Conservation (phyloP, 2,797 vertebrate species). For the Lemur catta region DNA sequence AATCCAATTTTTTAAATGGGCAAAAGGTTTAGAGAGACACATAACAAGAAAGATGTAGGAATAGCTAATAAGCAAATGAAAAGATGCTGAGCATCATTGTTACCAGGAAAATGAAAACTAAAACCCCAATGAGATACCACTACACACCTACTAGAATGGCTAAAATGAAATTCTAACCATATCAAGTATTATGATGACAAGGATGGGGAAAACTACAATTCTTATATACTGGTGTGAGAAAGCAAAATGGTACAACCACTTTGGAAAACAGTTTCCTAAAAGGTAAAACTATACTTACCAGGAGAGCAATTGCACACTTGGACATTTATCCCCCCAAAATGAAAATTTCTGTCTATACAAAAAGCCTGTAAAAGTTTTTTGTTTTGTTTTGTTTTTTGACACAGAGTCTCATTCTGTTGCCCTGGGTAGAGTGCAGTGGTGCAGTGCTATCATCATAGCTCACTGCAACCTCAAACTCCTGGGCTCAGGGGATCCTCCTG, state of each 20-base stretch:
- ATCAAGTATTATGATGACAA: not conserved
- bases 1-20: not conserved
- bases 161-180: not conserved
- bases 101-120: slow-evolving; percentile 10
- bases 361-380: not conserved
- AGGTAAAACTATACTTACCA: not conserved
- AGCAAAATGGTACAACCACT: not conserved
- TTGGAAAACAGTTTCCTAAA: slow-evolving; percentile 26
- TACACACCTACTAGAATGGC: not conserved
- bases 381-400: no score
- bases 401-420: no score
- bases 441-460: no score
- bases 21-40: not conserved
- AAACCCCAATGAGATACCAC: not conserved
- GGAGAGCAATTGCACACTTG: not conserved
- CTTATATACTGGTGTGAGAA: not conserved
- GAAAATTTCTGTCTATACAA: not conserved
- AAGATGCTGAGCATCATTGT: not conserved
- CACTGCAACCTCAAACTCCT: no score
- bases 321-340: not conserved
- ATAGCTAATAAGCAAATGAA: not conserved
- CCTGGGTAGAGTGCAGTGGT: no score
- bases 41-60: not conserved
- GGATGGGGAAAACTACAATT: not conserved
- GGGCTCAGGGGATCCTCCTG: no score